Percentiles rank a stretch among this genome's conserved stretches.
Evolutionary conservation across 2,888 invertebrate species (phyloP).

Genomic region (Synergus japonicus): DNA sequence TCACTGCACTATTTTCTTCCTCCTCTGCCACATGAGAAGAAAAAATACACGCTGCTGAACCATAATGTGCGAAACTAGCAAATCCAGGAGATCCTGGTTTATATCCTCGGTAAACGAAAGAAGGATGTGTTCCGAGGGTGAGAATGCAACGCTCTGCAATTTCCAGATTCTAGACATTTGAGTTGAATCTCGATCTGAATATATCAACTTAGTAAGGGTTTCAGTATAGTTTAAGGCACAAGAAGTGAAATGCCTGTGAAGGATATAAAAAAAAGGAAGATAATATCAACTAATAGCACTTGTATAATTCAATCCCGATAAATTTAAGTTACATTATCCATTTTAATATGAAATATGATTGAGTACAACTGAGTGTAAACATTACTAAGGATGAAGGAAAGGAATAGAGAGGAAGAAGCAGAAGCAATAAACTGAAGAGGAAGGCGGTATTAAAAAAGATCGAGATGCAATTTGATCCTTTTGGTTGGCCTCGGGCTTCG

Average conservation of each 20-base stretch:
- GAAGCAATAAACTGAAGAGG: neutral
- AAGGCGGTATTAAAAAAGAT: slow-evolving; percentile 62
- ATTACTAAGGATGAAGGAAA: slow-evolving; percentile 1
- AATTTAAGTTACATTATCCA: neutral
- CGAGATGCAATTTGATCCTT: slow-evolving; percentile 73
- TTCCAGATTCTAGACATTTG: neutral
- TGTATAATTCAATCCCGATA: neutral
- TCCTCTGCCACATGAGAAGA: neutral
- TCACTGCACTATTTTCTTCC: slow-evolving; percentile 30
- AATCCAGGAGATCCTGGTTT: slow-evolving; percentile 61
- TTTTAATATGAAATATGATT: neutral
- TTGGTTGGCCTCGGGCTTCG: slow-evolving; percentile 58
- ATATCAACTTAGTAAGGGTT: neutral
- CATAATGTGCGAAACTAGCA: slow-evolving; percentile 58
- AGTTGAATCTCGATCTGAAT: neutral
- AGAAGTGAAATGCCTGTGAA: too few relatives aligned
- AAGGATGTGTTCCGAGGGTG: slow-evolving; percentile 54
- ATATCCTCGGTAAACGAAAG: slow-evolving; percentile 58
- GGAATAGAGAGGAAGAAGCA: slow-evolving; percentile 37
- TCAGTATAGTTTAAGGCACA: neutral
- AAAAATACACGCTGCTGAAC: slow-evolving; percentile 2
- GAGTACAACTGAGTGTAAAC: neutral
- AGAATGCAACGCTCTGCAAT: slow-evolving; percentile 43
- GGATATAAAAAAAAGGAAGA: too few relatives aligned
- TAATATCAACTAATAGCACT: too few relatives aligned